These are phyloP conservation scores for Drosophila mayri DNA, from an alignment of 1,140 invertebrate species.

Conservation along the genomic window DNA sequence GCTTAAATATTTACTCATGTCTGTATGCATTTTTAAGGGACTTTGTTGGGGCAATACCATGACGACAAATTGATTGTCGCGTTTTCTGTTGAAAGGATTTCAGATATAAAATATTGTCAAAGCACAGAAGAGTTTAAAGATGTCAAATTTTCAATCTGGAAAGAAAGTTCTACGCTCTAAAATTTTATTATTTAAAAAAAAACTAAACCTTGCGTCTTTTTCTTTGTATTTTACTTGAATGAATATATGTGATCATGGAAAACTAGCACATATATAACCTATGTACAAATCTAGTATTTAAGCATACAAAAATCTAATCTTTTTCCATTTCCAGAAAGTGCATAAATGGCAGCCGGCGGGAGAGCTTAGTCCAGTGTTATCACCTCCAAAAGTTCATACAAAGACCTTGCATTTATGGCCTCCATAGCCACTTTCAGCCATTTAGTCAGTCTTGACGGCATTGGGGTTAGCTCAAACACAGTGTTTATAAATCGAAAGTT, in stretches of 20 bases:
- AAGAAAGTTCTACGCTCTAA: too few species aligned
- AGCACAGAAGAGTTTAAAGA: not conserved
- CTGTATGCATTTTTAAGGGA: constrained; percentile 10
- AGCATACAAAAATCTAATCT: not conserved
- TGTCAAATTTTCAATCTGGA: too few species aligned
- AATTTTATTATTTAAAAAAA: too few species aligned
- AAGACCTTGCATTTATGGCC: not conserved
- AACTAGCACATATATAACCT: not conserved
- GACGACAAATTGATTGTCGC: constrained; percentile 44
- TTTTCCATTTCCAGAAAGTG: not conserved
- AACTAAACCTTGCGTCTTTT: not conserved
- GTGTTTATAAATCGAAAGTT: not conserved
- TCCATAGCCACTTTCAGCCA: not conserved
- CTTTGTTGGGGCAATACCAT: constrained; percentile 9
- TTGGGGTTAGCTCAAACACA: not conserved
- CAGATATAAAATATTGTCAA: not conserved
- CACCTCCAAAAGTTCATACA: not conserved
- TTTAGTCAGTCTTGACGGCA: not conserved
- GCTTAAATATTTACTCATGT: constrained; percentile 25
- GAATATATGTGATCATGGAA: not conserved
- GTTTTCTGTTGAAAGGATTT: constrained; percentile 39
- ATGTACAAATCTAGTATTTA: not conserved
- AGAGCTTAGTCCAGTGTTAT: not conserved
- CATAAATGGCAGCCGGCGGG: not conserved
- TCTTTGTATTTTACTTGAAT: not conserved